Evolutionary conservation across 2,888 invertebrate genomes (phyloP).

Genomic region (Acanthoscelides obtectus): DNA sequence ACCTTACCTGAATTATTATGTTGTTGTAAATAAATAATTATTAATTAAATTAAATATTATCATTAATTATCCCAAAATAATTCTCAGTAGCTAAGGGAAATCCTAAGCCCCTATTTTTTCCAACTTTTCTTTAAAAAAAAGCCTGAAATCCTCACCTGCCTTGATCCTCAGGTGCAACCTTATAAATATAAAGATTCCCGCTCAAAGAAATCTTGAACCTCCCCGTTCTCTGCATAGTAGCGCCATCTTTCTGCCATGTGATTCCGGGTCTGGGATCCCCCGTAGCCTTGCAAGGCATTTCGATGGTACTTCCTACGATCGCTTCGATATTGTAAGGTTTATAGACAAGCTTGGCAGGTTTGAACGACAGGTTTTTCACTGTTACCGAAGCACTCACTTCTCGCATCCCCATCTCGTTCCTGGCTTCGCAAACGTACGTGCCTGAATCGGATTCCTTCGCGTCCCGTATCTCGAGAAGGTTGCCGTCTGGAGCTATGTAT

Average conservation of each 20-base stretch:
- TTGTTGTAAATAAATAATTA: too few species aligned
- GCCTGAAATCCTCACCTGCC: constrained; percentile 51
- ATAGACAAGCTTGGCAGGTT: constrained; percentile 60
- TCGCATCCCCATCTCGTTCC: constrained; percentile 67
- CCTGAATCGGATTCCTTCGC: constrained; percentile 68
- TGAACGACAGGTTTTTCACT: constrained; percentile 50
- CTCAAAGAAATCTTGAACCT: constrained; percentile 58
- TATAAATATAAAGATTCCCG: constrained; percentile 74
- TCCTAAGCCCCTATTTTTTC: too few species aligned
- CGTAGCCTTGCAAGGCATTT: constrained; percentile 78
- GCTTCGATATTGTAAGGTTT: constrained; percentile 75
- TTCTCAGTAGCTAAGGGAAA: too few species aligned
- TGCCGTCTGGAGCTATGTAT: constrained; percentile 52
- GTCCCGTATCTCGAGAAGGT: constrained; percentile 58
- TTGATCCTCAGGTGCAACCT: constrained; percentile 64
- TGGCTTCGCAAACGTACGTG: constrained; percentile 72
- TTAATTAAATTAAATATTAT: too few species aligned
- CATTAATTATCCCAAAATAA: too few species aligned
- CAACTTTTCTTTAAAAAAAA: not conserved
- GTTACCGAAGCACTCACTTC: constrained; percentile 65
- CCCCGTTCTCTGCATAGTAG: constrained; percentile 50
- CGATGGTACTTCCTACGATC: constrained; percentile 67
- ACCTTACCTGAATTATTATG: too few species aligned
- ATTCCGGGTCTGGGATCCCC: constrained; percentile 73
- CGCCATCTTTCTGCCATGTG: constrained; percentile 83